Evolutionary conservation across 2,888 invertebrate species (phyloP).

Genomic region (Acleris emargana): DNA sequence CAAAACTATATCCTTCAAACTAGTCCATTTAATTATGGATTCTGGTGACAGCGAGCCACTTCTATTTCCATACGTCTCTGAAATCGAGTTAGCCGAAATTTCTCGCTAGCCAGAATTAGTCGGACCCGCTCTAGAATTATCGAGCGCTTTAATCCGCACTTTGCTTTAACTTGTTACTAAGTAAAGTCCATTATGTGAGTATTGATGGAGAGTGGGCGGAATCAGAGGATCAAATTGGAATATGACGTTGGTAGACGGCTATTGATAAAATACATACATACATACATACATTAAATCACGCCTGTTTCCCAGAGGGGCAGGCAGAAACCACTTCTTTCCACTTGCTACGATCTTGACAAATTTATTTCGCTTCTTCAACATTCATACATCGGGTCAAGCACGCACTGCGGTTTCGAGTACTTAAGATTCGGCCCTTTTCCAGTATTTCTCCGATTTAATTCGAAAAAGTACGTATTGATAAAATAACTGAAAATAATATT

Average conservation of each 20-base stretch:
- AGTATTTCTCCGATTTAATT: no score
- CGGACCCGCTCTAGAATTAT: constrained; percentile 33
- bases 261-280: no score
- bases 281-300: no score
- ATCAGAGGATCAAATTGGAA: neutral
- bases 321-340: no score
- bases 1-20: neutral
- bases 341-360: no score
- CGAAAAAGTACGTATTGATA: no score
- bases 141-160: constrained; percentile 36
- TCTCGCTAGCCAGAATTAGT: constrained; percentile 40
- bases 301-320: no score
- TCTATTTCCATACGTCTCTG: constrained; percentile 48
- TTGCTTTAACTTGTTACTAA: constrained; percentile 18
- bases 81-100: constrained; percentile 49
- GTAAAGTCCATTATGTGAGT: constrained; percentile 18
- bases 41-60: constrained; percentile 35
- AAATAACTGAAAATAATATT: no score
- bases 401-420: no score
- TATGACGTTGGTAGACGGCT: neutral
- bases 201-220: neutral
- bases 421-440: no score
- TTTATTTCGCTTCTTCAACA: no score
- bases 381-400: no score
- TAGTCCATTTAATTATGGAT: neutral